These are phyloP conservation scores for Vimba vimba DNA, from an alignment of 2,113 vertebrate species.

Conservation along the genomic window DNA sequence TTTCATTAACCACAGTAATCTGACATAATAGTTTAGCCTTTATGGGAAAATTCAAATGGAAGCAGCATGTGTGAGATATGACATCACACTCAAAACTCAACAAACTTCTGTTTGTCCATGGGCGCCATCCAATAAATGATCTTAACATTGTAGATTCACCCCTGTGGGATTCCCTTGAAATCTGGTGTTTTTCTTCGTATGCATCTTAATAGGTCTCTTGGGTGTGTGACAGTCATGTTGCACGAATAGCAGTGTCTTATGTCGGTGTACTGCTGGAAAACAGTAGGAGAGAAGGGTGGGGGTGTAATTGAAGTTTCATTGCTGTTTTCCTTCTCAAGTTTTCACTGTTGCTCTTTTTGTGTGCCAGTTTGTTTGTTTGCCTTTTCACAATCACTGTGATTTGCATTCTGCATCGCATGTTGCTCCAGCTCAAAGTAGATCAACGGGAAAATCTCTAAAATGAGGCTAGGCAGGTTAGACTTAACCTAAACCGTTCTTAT, in stretches of 20 bases:
- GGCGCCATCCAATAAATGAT: conserved; percentile 72
- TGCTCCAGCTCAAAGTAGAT: conserved; percentile 13
- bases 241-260: conserved; percentile 72
- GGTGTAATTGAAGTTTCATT: conserved; percentile 44
- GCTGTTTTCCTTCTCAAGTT: conserved; percentile 34
- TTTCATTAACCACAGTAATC: neutral
- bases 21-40: neutral
- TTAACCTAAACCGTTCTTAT: neutral
- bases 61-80: conserved; percentile 3
- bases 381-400: conserved; percentile 5
- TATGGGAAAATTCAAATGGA: neutral
- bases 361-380: conserved; percentile 27
- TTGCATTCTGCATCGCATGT: conserved; percentile 19
- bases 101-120: conserved; percentile 67
- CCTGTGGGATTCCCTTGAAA: conserved; percentile 74
- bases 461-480: neutral
- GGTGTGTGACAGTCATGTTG: conserved; percentile 71
- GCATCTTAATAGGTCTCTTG: conserved; percentile 81
- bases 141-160: conserved; percentile 70
- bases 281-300: conserved; percentile 17
- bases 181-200: conserved; percentile 80
- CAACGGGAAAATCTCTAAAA: neutral
- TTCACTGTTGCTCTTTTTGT: conserved; percentile 27
- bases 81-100: conserved; percentile 55
- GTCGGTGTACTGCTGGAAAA: conserved; percentile 37